phyloP scores from a whole-genome alignment of 2,888 invertebrate genomes.

The Meteorus colon region DNA sequence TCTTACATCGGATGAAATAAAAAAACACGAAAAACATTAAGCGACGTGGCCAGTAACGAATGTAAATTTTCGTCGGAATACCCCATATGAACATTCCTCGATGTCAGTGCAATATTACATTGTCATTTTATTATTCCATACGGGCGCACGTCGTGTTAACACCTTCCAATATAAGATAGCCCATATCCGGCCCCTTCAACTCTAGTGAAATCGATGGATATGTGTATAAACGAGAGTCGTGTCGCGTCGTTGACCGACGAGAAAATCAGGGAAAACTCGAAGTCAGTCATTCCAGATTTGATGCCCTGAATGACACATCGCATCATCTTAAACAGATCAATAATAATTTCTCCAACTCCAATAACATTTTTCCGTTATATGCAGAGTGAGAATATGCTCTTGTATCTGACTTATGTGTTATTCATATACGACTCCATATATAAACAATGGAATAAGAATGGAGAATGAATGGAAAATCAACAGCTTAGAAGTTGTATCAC shows the following conservation, averaged over 20 bases:
- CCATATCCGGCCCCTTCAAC: constrained; percentile 47
- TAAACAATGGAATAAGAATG: neutral
- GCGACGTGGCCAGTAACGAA: neutral
- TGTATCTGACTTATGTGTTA: neutral
- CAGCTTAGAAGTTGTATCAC: neutral
- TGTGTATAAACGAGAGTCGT: constrained; percentile 29
- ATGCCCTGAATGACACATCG: constrained; percentile 25
- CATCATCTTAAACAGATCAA: neutral
- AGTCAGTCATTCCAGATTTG: constrained; percentile 32
- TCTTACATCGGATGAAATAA: neutral
- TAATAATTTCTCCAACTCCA: neutral
- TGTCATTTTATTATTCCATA: constrained; percentile 46
- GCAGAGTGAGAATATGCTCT: neutral
- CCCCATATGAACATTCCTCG: neutral
- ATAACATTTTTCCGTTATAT: neutral
- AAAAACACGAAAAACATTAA: neutral
- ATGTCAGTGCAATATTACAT: constrained; percentile 28
- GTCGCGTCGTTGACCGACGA: constrained; percentile 18
- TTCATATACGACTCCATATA: neutral
- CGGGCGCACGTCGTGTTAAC: constrained; percentile 34
- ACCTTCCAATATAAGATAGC: constrained; percentile 47
- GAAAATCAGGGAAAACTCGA: neutral
- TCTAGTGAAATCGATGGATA: constrained; percentile 30
- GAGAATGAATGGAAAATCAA: neutral
- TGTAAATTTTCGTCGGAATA: neutral